phyloP scores from a whole-genome alignment of 2,888 invertebrate genomes.

The Strigamia maritima region DNA sequence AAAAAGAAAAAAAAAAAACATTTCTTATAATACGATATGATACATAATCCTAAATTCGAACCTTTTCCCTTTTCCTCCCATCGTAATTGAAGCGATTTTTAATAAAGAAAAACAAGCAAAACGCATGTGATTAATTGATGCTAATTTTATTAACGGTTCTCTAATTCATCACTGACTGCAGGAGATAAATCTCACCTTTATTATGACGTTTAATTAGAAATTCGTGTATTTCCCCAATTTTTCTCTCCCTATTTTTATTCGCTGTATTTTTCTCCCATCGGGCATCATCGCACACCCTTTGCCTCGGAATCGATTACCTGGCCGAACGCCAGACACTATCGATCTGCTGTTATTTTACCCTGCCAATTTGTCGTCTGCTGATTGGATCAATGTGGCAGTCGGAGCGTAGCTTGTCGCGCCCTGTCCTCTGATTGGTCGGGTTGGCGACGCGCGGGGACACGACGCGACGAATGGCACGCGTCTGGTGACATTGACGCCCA shows the following conservation, averaged over 20 bases:
- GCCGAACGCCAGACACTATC: neutral
- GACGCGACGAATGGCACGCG: conserved; percentile 10
- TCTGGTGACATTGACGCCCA: conserved; percentile 12
- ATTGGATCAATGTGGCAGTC: conserved; percentile 7
- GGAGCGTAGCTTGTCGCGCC: neutral
- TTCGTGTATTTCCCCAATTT: neutral
- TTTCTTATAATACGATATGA: neutral
- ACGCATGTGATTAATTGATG: neutral
- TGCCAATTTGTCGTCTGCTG: neutral
- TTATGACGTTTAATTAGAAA: neutral
- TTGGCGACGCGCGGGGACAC: neutral
- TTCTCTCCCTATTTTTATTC: neutral
- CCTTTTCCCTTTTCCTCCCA: too few relatives aligned
- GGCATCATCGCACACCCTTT: neutral
- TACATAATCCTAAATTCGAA: too few relatives aligned
- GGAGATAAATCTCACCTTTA: neutral
- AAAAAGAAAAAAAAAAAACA: neutral
- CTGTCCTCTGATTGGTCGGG: neutral
- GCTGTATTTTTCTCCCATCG: neutral
- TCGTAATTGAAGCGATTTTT: too few relatives aligned
- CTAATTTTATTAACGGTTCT: neutral
- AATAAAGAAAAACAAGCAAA: neutral
- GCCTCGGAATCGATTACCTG: conserved; percentile 7
- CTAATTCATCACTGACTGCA: neutral
- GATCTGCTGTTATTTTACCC: neutral